Base-by-base conservation (phyloP, 2,113 vertebrate species). In the Chloroceryle aenea region DNA sequence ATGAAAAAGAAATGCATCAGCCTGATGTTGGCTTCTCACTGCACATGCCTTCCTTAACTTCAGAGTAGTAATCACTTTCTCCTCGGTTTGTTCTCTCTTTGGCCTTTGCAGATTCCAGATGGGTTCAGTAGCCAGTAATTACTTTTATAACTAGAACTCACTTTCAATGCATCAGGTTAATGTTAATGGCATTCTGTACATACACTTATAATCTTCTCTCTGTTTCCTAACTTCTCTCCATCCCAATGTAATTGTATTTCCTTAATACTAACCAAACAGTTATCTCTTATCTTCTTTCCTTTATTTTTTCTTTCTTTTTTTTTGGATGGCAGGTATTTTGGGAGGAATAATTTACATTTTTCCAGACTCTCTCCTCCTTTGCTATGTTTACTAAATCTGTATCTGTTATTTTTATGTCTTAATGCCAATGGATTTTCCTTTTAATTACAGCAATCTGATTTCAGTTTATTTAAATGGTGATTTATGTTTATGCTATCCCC, bases 61-160 rank as follows among this genome's bases (percentile, higher is more conserved):
- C 10, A 20, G 91, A 96, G 90, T 86, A 96, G 88, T 97, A 98
- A 97, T 97, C 95, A 92, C 68, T 90, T 97, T 95, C 64, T 97
- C 90, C 90, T 94, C 43, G 1, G 71, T 88, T 92, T 18, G 42
- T 93, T 97, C 95, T 94, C 92, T 79, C 56, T 93, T 71, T 96
- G 89, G 95, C 95, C 89, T 90, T 95, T 97, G 94, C 94, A 86
- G 85, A 97, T 97, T 97, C 95, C 97, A 98, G 97, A 98, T 98
- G 95, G 96, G 94, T 97, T 98, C 40, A 27, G 94, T 98, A 97
- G 97, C 94, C 97, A 96, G 96, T 98, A 98, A 98, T 98, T 98
- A 98, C 97, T 95, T 97, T 91, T 97, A 91, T 97, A 97, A 97
- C 96, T 96, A 96, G 94, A 96, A 97, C 92, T 97, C 91, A 48